Base-by-base conservation (phyloP, 2,113 vertebrate genomes). In the Paracanthobrama guichenoti region DNA sequence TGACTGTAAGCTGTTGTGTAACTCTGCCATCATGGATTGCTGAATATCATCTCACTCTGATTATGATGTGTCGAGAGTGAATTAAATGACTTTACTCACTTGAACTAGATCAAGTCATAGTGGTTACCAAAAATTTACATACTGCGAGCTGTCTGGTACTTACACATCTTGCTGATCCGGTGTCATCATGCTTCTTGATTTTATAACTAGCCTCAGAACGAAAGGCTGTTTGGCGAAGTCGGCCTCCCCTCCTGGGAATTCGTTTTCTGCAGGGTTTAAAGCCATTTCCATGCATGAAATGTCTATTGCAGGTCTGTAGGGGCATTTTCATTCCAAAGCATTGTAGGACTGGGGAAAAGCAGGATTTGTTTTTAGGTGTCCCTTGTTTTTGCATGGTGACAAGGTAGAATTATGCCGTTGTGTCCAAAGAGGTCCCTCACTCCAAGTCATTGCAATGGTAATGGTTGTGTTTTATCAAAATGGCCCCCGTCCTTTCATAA, bases 1-100 rank as follows among this genome's bases (percentile, higher is more conserved):
- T 92, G 95, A 95, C 94, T 95, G 94, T 95, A 95, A 96, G 95
- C 95, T 95, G 94, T 95, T 96, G 96, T 97, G 96, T 95, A 96
- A 93, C 95, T 95, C 96, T 96, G 94, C 95, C 93, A 94, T 93
- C 92, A 92, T 95, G 93, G 94, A 94, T 97, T 93, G 93, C 95
- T 95, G 91, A 90, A 88, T 84, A 89, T 89, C 87, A 89, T 87
- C 88, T 93, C 89, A 83, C 89, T 91, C 86, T 90, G 88, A 82
- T 66, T 90, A 89, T 89, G 91, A 89, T 88, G 89, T 92, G 88
- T 90, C 20, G 46, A 92, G 91, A 89, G 86, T 92, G 87, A 89
- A 89, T 89, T 92, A 88, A 92, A 90, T 90, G 90, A 55, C 48
- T 24, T 93, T 91, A 90, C 89, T 93, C 92, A 92, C 91, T 94